Evolutionary conservation across 2,113 vertebrate genomes (phyloP).

Genomic region (Puntigrus tetrazona): DNA sequence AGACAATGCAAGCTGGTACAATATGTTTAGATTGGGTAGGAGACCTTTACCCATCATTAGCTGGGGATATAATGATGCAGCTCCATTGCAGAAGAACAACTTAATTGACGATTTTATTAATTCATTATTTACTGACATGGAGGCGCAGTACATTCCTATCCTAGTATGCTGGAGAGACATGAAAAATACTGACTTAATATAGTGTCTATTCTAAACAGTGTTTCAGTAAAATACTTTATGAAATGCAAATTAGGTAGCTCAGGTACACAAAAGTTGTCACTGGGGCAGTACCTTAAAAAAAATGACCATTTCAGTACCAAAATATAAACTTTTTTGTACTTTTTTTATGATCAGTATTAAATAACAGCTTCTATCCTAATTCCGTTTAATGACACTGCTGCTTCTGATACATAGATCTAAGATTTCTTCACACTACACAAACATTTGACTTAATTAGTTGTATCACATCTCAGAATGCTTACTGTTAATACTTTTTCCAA

Average conservation of each 20-base stretch:
- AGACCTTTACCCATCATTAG: slow-evolving; percentile 24
- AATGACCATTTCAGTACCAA: too few relatives aligned
- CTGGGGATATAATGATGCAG: background rate
- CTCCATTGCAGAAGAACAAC: background rate
- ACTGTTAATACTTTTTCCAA: background rate
- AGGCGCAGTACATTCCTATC: background rate
- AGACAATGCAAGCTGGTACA: slow-evolving; percentile 17
- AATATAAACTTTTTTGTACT: too few relatives aligned
- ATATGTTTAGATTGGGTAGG: slow-evolving; percentile 33
- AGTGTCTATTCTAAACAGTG: background rate
- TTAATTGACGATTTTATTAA: background rate
- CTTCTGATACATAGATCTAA: background rate
- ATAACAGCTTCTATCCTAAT: background rate
- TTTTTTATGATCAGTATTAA: background rate
- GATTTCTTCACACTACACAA: background rate
- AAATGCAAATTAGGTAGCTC: background rate
- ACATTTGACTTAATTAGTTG: background rate
- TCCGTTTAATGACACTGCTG: background rate
- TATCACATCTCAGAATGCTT: background rate
- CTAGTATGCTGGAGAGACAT: background rate
- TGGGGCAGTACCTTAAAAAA: too few relatives aligned
- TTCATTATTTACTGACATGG: background rate
- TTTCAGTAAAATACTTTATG: background rate
- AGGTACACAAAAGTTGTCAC: background rate
- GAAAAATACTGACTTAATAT: background rate